Percentiles rank a stretch among this genome's conserved stretches.
Evolutionary conservation across 2,113 vertebrate species (phyloP).

Genomic region (Dasyornis broadbenti): DNA sequence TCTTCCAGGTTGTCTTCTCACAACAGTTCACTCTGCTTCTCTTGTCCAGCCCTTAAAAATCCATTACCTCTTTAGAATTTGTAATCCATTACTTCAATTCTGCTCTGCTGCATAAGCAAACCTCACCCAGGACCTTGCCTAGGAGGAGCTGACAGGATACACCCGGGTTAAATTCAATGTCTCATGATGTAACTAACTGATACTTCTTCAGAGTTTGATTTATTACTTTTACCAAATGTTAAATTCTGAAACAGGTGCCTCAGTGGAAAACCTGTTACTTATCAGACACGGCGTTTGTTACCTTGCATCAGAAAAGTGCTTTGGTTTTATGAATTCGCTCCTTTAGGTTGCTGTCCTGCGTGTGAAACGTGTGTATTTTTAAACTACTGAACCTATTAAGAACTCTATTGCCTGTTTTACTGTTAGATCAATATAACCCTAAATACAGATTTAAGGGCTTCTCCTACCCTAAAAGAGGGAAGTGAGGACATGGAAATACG

Average conservation of each 20-base stretch:
- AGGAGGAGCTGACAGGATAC: not conserved
- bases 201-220: not conserved
- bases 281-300: not conserved
- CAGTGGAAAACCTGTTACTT: not conserved
- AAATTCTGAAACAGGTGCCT: not conserved
- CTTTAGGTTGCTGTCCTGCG: not conserved
- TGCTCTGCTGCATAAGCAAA: not conserved
- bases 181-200: not conserved
- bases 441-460: not conserved
- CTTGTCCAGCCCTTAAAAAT: not conserved
- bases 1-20: not conserved
- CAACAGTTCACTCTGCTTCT: not conserved
- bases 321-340: not conserved
- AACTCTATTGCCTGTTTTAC: not conserved
- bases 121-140: not conserved
- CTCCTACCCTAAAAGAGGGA: not conserved
- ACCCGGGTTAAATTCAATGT: not conserved
- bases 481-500: not conserved
- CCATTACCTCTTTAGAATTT: not conserved
- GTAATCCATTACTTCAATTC: not conserved
- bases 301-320: not conserved
- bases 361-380: not conserved
- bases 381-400: rapidly evolving
- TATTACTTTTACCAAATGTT: not conserved
- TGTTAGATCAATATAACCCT: not conserved